Evolutionary conservation across 2,797 vertebrate species (phyloP), one percentile per base, ranked within the genome.

Genomic region (Discoglossus pictus): DNA sequence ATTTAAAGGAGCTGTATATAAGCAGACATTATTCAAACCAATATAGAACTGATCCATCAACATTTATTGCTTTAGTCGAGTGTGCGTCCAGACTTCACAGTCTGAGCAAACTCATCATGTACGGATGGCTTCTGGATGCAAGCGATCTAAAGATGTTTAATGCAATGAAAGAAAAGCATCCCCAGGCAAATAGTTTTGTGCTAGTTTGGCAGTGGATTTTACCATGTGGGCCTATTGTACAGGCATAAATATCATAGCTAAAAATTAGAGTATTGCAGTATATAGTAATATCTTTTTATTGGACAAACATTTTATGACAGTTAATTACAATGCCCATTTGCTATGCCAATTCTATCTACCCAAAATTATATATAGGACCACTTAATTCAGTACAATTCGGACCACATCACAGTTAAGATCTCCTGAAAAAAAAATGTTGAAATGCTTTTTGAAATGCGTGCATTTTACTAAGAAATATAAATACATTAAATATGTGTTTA

Each of bases 81-180:
- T 51, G 43, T 23, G 64, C 59, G 12, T 69, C 52, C 10, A 1
- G 12, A 9, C 43, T 74, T 34, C 73, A 65, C 7, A 43, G 6
- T n/a, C 60, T 82, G 20, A 60, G 4, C 53, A 23, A 1, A 8
- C 39, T 75, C 1, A 0, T 0, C n/a, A 80, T 79, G 73, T 3
- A 35, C 0, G 24, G 71, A 1, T 80, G 78, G 76, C 72, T 83
- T 1, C 36, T 78, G 39, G 78, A 80, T 7, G 12, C 72, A 54
- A 65, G 81, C n/a, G 77, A 79, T 23, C 11, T 77, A 0, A 11
- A 64, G 4, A 35, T 74, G 44, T 73, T 79, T 27, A 39, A 48
- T 12, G 20, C 34, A 6, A 58, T 62, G 55, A 79, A 75, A 40
- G 25, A 73, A 20, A 70, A 60, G 6, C 76, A 79, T 36, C 75